phyloP scores from a whole-genome alignment of 1,140 invertebrate species.

The Halyomorpha halys region DNA sequence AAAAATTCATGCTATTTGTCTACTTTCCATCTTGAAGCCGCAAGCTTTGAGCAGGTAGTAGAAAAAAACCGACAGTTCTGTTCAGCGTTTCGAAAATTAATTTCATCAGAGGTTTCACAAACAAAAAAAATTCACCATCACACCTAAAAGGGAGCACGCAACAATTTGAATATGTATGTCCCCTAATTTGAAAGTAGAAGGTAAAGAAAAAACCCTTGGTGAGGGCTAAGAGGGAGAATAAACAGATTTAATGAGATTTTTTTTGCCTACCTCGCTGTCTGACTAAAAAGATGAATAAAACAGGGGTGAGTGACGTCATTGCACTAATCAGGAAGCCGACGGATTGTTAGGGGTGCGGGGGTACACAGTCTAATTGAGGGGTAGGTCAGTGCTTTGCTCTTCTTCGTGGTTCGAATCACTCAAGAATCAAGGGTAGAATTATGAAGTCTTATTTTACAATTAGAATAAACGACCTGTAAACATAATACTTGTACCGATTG shows the following conservation, averaged over 20 bases:
- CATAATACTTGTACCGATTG: too few species aligned
- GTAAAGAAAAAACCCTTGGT: background rate
- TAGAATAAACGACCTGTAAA: too few species aligned
- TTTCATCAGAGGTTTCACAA: background rate
- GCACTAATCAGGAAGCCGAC: background rate
- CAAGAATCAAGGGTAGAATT: too few species aligned
- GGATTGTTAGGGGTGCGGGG: background rate
- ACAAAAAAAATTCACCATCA: background rate
- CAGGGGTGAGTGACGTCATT: conserved; percentile 7
- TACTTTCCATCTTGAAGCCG: too few species aligned
- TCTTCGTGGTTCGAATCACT: too few species aligned
- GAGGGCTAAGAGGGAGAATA: conserved; percentile 2
- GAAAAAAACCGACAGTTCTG: background rate
- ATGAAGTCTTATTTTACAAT: too few species aligned
- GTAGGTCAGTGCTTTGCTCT: too few species aligned
- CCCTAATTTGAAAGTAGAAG: conserved; percentile 6
- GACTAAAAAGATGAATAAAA: conserved; percentile 5
- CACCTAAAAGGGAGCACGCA: conserved; percentile 8
- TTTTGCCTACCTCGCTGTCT: background rate
- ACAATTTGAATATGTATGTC: conserved; percentile 8
- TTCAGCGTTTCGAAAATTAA: conserved; percentile 6
- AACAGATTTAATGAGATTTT: conserved; percentile 5
- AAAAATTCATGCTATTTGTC: too few species aligned
- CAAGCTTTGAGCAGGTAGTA: too few species aligned
- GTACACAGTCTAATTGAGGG: too few species aligned